Evolutionary conservation across 1,140 invertebrate species (phyloP), one percentile per base, ranked within the genome.

Genomic region (Drosophila kanapiae): DNA sequence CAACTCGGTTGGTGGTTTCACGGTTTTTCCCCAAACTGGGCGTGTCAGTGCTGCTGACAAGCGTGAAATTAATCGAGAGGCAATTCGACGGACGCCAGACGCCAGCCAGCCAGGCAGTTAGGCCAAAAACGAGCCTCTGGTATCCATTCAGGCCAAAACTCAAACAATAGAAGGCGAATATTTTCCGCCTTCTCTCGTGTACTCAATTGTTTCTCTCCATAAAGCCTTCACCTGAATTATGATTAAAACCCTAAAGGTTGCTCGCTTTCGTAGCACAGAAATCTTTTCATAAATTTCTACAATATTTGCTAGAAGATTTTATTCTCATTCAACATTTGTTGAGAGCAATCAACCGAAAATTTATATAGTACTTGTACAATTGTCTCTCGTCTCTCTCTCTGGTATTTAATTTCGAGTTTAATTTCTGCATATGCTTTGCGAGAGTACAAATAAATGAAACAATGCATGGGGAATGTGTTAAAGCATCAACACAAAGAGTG

Each of bases 61-160:
- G 86, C 85, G 85, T 90, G 86, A 90, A 90, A 90, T 90, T 90
- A 90, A 90, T 90, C 85, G 85, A 91, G 80, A 90, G 88, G 79
- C 85, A 90, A 85, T 85, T 90, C 78, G 65, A 68, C 76, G 76
- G 64, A 69, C 72, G 65, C 57, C 70, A 76, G 53, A 37, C 75
- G 10, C 71, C 29, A 53, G 6, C 31, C 31, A 23, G 23, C 23
- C 23, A 23, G 23, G 1, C 23, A 23, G 23, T 3, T 3, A 23
- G 23, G 23, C 23, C 23, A 23, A 23, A 23, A 23, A 23, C 51
- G 27, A 57, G 14, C 14, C 23, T 31, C n/a, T 6, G 3, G 37
- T 6, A 27, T 37, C 67, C 42, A 43, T 70, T 70, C 62, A 31
- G n/a, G 29, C 49, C 49, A 67, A 16, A 63, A 63, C 16, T 42